Conservation (phyloP, 2,113 vertebrate genomes). For the Scopus umbretta region DNA sequence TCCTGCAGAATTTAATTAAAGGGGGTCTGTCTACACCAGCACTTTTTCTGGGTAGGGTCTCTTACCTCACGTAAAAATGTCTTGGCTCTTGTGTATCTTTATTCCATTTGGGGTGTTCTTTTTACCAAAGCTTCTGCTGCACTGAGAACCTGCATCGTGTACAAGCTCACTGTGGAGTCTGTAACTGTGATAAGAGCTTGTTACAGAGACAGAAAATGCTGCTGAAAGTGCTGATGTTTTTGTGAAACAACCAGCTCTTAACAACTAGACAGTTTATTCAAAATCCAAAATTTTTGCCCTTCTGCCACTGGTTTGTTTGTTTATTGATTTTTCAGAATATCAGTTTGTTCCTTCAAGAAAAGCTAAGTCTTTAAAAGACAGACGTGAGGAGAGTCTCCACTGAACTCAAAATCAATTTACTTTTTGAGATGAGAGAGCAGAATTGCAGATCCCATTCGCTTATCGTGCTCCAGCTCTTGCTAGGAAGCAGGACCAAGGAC, state of each 20-base stretch:
- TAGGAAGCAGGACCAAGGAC: background rate
- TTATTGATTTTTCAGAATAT: background rate
- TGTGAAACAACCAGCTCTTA: background rate
- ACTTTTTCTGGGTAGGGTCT: background rate
- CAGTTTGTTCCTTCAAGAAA: background rate
- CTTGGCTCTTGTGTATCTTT: background rate
- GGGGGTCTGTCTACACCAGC: background rate
- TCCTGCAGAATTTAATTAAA: slow-evolving; percentile 20
- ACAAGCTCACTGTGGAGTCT: background rate
- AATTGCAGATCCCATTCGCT: background rate
- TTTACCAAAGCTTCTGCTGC: background rate
- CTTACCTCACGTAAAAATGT: background rate
- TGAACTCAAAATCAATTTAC: background rate
- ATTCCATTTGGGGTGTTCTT: background rate
- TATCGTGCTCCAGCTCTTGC: fast-evolving
- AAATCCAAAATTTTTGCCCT: background rate
- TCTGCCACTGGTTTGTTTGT: background rate
- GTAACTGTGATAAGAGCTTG: background rate
- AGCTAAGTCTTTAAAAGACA: background rate
- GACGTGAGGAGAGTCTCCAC: background rate
- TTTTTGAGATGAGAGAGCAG: background rate
- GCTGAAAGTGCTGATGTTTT: background rate
- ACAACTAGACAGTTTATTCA: background rate
- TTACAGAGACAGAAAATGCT: background rate
- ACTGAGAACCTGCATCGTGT: background rate